Evolutionary conservation across 2,113 vertebrate species (phyloP).

Genomic region (Oncorhynchus gorbuscha): DNA sequence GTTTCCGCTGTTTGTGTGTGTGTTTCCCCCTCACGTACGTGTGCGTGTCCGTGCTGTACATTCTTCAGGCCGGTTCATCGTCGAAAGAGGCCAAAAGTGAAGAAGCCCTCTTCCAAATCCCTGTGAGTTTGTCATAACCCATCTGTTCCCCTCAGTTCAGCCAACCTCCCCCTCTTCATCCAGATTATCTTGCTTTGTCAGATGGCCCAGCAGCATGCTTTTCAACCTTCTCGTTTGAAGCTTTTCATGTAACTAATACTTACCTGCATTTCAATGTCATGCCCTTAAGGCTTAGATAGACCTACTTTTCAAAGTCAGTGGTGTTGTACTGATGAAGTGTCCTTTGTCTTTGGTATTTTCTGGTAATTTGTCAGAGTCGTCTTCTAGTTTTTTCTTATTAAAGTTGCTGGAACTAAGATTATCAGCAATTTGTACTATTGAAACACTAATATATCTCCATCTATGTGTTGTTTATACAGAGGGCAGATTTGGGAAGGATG

Average conservation of each 20-base stretch:
- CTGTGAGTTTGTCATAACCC: slow-evolving; percentile 86
- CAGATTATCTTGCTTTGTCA: slow-evolving; percentile 48
- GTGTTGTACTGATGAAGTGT: slow-evolving; percentile 34
- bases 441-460: neutral
- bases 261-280: slow-evolving; percentile 49
- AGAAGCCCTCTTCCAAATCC: slow-evolving; percentile 90
- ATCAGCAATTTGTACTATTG: slow-evolving; percentile 20
- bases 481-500: slow-evolving; percentile 97
- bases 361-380: slow-evolving; percentile 28
- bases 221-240: neutral
- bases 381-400: slow-evolving; percentile 31
- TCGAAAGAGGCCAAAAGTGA: slow-evolving; percentile 96
- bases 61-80: slow-evolving; percentile 93
- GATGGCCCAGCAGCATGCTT: slow-evolving; percentile 44
- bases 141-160: slow-evolving; percentile 63
- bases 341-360: slow-evolving; percentile 17
- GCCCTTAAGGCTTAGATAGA: neutral
- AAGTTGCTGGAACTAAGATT: slow-evolving; percentile 42
- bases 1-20: slow-evolving; percentile 52
- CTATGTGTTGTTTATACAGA: slow-evolving; percentile 63
- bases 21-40: slow-evolving; percentile 7
- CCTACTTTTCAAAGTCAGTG: neutral
- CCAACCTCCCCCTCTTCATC: slow-evolving; percentile 46
- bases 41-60: slow-evolving; percentile 66
- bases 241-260: slow-evolving; percentile 35